A percentile compares a stretch with the other conserved stretches of the same genome.
phyloP scores from a whole-genome alignment of 2,888 invertebrate genomes.

The Synanthedon formicaeformis region DNA sequence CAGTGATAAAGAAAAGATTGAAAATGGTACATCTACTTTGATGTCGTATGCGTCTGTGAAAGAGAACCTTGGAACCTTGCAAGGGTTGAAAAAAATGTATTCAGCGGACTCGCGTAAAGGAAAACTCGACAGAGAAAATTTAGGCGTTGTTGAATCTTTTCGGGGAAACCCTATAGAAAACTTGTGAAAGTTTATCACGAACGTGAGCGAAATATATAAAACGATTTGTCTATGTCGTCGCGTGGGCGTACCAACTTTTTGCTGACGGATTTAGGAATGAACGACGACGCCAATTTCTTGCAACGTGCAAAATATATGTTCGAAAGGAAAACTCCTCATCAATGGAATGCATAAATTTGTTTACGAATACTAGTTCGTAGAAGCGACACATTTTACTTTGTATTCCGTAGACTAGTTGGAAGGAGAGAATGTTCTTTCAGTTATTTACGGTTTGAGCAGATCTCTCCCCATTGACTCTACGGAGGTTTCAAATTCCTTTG shows the following conservation, averaged over 20 bases:
- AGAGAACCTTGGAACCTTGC: neutral
- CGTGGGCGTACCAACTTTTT: constrained; percentile 10
- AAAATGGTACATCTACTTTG: neutral
- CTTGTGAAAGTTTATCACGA: constrained; percentile 7
- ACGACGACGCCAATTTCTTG: neutral
- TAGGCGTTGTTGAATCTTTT: constrained; percentile 1
- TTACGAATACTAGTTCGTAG: too few species aligned
- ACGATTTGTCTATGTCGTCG: constrained; percentile 17
- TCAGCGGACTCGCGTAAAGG: neutral
- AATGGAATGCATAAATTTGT: neutral
- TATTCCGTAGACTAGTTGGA: too few species aligned
- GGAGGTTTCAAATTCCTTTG: too few species aligned
- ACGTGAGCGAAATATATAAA: constrained; percentile 10
- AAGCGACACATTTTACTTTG: too few species aligned
- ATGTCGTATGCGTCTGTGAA: neutral
- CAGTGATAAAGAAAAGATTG: neutral
- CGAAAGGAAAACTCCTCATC: neutral
- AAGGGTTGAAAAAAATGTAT: neutral
- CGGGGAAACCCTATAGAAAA: constrained; percentile 5
- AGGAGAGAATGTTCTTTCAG: too few species aligned
- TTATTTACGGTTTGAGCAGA: too few species aligned
- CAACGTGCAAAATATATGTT: neutral
- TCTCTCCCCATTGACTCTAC: too few species aligned
- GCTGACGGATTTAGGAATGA: constrained; percentile 6
- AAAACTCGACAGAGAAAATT: neutral